Conservation (phyloP, 2,888 invertebrate genomes). For the Pilophorus perplexus region DNA sequence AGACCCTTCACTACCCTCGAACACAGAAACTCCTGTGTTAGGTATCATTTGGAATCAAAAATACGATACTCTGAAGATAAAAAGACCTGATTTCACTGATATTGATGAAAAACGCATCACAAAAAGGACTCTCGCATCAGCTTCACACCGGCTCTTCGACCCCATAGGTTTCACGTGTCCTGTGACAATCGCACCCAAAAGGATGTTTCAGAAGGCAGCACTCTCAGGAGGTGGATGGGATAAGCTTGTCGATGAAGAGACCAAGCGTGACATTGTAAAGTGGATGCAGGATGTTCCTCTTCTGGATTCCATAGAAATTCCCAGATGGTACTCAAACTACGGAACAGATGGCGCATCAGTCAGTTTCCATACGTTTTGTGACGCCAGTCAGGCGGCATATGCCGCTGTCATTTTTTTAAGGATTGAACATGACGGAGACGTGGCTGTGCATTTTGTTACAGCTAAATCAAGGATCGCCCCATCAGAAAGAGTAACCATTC, state of each 20-base stretch:
- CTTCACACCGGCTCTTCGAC: slow-evolving; percentile 46
- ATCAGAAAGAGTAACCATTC: slow-evolving; percentile 43
- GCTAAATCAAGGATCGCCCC: slow-evolving; percentile 47
- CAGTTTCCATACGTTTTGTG: slow-evolving; percentile 25
- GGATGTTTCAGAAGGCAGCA: slow-evolving; percentile 43
- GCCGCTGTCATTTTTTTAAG: slow-evolving; percentile 39
- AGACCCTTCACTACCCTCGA: too few species aligned
- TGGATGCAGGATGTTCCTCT: slow-evolving; percentile 45
- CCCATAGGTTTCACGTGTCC: slow-evolving; percentile 47
- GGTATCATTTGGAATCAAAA: too few species aligned
- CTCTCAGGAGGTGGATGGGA: not conserved
- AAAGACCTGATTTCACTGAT: too few species aligned
- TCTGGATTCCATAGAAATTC: slow-evolving; percentile 43
- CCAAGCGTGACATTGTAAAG: not conserved
- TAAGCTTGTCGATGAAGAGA: slow-evolving; percentile 15
- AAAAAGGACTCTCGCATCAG: not conserved
- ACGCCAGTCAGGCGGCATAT: slow-evolving; percentile 31
- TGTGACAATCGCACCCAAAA: slow-evolving; percentile 46
- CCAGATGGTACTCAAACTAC: slow-evolving; percentile 43
- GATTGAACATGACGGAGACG: slow-evolving; percentile 13
- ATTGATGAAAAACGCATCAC: too few species aligned
- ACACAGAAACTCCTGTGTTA: too few species aligned
- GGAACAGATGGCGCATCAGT: not conserved
- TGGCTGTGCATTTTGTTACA: slow-evolving; percentile 32
- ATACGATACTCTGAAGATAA: too few species aligned